A percentile compares a stretch with the other conserved stretches of the same genome.
These are phyloP conservation scores for Delichon dasypus DNA, from an alignment of 2,797 vertebrate genomes.

Conservation along the genomic window DNA sequence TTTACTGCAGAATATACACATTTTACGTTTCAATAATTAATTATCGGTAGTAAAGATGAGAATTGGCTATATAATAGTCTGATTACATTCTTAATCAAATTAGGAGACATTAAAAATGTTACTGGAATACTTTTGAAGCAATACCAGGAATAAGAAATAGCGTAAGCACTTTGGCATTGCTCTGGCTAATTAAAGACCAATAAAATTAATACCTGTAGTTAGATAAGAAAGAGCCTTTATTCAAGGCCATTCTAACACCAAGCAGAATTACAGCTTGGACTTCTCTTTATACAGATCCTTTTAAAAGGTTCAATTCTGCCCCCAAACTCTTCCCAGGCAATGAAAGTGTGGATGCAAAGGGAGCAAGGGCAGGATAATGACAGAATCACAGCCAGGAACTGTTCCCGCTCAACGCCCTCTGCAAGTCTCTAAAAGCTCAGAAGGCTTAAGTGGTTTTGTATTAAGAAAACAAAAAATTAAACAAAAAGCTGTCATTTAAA, in stretches of 20 bases:
- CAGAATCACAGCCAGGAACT: not conserved
- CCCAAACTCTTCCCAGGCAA: not conserved
- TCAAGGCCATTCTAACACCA: not conserved
- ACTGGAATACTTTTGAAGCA: not conserved
- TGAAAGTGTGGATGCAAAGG: rapidly evolving
- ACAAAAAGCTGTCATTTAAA: not conserved
- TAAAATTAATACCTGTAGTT: not conserved
- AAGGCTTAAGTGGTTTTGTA: not conserved
- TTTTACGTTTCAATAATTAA: not conserved
- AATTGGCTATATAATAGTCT: not conserved
- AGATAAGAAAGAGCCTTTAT: not conserved
- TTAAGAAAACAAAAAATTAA: not conserved
- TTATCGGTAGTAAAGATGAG: not conserved
- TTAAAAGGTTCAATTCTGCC: not conserved
- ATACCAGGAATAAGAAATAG: not conserved
- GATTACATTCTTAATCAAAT: not conserved
- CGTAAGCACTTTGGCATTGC: not conserved
- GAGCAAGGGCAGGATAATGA: not conserved
- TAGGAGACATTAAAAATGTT: not conserved
- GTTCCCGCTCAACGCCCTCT: not conserved
- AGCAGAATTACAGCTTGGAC: not conserved
- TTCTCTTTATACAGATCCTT: not conserved
- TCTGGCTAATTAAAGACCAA: not conserved
- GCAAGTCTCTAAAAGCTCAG: not conserved
- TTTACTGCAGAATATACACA: not conserved